Evolutionary conservation across 2,797 vertebrate species (phyloP), one percentile per base, ranked within the genome.

Genomic region (Sciurus carolinensis): DNA sequence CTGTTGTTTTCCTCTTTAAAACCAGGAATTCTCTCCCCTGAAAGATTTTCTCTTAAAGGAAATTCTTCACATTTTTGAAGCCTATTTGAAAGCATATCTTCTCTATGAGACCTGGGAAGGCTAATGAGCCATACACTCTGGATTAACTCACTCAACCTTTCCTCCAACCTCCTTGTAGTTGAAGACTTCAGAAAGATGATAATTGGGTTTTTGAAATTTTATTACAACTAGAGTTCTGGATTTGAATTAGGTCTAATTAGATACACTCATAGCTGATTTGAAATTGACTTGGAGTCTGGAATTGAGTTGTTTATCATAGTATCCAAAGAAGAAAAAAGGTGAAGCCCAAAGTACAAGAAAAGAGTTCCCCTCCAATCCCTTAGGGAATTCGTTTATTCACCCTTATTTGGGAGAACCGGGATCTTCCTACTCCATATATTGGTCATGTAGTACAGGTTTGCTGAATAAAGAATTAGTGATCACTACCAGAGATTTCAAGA

Each of bases 11-110:
- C 67, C n/a, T 94, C 66, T 90, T 91, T 14, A 33, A 36, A 77
- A 10, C 47, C 47, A 95, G 64, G n/a, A 94, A 73, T 95, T 89
- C 52, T 91, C 36, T 64, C 20, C 54, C 7, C 20, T 87, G 11
- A 69, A 96, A 86, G 33, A 79, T 62, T 94, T 24, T 15, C 26
- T 93, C 57, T 85, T 66, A 90, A 87, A 84, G 87, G 36, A 95
- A 90, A 69, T 13, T 14, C 20, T 86, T 66, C n/a, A 64, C n/a
- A 66, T 71, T 72, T 92, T 57, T 33, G 88, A 96, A 89, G 17
- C 5, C 36, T 87, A 44, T 87, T 82, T 90, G 7, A 97, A 98
- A 92, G 22, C 12, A 75, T 20, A 18, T 50, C 39, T 88, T 91
- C 36, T 77, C 69, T 52, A 62, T 42, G 57, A 77, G 22, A 54